A percentile compares a stretch with the other conserved stretches of the same genome.
Evolutionary conservation across 2,888 invertebrate species (phyloP).

Genomic region (Tetranychus piercei): DNA sequence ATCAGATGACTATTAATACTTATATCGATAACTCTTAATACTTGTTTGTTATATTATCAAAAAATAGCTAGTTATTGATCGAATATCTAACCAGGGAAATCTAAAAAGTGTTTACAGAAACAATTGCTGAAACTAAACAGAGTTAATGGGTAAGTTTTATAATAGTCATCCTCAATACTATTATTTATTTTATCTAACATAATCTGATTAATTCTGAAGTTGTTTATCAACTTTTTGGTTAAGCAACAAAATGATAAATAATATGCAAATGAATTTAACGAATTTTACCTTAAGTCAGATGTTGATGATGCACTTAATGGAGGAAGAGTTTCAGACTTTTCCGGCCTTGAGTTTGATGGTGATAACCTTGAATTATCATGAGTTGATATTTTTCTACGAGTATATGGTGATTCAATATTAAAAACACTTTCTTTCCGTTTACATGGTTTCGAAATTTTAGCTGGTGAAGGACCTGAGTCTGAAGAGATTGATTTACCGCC

Average conservation of each 20-base stretch:
- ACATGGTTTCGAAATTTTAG: not conserved
- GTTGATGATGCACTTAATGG: not conserved
- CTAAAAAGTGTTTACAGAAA: too few species aligned
- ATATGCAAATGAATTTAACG: not conserved
- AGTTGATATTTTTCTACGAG: not conserved
- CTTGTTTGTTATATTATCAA: not conserved
- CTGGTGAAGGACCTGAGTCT: not conserved
- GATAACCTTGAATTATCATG: not conserved
- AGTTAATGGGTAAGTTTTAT: too few species aligned
- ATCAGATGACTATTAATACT: not conserved
- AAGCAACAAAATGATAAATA: not conserved
- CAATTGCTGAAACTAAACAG: too few species aligned
- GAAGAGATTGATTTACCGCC: slow-evolving; percentile 14
- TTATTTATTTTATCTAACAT: too few species aligned
- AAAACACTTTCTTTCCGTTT: not conserved
- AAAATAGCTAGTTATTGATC: not conserved
- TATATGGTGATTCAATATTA: not conserved
- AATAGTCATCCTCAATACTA: too few species aligned
- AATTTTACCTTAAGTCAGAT: not conserved
- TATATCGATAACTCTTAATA: too few species aligned
- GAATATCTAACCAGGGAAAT: not conserved
- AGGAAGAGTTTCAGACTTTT: not conserved
- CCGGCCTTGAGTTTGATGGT: not conserved
- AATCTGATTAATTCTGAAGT: too few species aligned
- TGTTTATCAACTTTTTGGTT: too few species aligned